A percentile compares a stretch with the other conserved stretches of the same genome.
These are phyloP conservation scores for Morus bassanus DNA, from an alignment of 2,797 vertebrate genomes.

Conservation along the genomic window DNA sequence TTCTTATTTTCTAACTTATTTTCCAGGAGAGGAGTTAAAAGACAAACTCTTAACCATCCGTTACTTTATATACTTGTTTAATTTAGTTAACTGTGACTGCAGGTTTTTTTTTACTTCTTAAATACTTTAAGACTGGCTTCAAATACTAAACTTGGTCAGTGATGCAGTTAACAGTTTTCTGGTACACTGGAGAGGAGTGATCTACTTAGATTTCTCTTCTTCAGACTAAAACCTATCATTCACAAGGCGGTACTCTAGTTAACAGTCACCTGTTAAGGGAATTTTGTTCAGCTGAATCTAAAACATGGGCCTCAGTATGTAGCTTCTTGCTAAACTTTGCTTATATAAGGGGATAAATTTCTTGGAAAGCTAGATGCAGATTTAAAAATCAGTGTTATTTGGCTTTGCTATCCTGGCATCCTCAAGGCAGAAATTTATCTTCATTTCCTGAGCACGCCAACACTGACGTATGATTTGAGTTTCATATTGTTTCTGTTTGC, in stretches of 20 bases:
- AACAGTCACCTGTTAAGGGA: not conserved
- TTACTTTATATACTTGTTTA: not conserved
- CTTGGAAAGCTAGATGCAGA: not conserved
- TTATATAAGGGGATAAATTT: not conserved
- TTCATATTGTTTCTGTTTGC: not conserved
- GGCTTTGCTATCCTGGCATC: not conserved
- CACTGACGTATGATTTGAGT: not conserved
- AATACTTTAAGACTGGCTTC: not conserved
- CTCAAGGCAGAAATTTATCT: not conserved
- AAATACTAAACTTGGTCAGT: not conserved
- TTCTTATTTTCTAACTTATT: not conserved
- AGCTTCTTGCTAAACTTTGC: not conserved
- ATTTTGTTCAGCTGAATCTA: not conserved
- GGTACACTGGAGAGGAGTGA: not conserved
- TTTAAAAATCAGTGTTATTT: not conserved
- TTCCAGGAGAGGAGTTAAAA: not conserved
- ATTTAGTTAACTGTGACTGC: not conserved
- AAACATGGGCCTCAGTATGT: rapidly evolving
- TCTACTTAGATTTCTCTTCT: not conserved
- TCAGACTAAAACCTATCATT: not conserved
- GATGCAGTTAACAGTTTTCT: not conserved
- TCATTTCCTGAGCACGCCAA: not conserved
- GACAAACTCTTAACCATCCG: not conserved
- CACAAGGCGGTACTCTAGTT: rapidly evolving
- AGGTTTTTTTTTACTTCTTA: not conserved